Percentiles rank a stretch among this genome's conserved stretches.
Conservation (phyloP, 2,113 vertebrate species). For the Neomonachus schauinslandi region DNA sequence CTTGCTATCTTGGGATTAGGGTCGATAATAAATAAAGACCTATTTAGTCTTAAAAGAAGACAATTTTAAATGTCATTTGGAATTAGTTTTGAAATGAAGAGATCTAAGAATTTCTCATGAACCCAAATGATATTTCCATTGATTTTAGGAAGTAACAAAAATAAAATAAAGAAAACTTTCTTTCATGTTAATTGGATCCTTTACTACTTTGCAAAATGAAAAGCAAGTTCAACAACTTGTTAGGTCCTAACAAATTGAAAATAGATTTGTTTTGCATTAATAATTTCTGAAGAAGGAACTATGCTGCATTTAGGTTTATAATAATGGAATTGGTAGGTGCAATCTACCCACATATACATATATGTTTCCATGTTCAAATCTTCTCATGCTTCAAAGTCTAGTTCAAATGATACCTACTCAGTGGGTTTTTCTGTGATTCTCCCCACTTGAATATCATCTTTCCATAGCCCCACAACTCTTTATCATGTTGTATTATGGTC, state of each 20-base stretch:
- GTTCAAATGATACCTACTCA: background rate
- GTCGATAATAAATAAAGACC: conserved; percentile 46
- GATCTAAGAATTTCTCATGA: conserved; percentile 59
- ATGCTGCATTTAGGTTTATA: background rate
- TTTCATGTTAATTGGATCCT: conserved; percentile 62
- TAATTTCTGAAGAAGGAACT: conserved; percentile 49
- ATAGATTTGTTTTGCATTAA: conserved; percentile 41
- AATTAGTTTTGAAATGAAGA: conserved; percentile 68
- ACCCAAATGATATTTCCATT: conserved; percentile 61
- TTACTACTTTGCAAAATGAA: conserved; percentile 52
- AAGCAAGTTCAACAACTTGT: conserved; percentile 68
- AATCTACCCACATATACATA: background rate
- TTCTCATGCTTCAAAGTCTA: background rate
- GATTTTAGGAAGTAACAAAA: conserved; percentile 70
- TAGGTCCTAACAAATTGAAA: conserved; percentile 57
- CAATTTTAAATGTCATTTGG: conserved; percentile 62
- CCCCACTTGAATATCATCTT: background rate
- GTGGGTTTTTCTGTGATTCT: conserved; percentile 9
- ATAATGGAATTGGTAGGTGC: background rate
- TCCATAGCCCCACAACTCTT: background rate
- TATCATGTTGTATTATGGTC: background rate
- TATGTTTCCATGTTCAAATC: background rate
- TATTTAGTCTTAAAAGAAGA: conserved; percentile 50
- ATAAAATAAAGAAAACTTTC: conserved; percentile 67
- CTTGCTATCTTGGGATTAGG: conserved; percentile 20